Conservation (phyloP, 1,140 invertebrate genomes). For the Parasteatoda tepidariorum region DNA sequence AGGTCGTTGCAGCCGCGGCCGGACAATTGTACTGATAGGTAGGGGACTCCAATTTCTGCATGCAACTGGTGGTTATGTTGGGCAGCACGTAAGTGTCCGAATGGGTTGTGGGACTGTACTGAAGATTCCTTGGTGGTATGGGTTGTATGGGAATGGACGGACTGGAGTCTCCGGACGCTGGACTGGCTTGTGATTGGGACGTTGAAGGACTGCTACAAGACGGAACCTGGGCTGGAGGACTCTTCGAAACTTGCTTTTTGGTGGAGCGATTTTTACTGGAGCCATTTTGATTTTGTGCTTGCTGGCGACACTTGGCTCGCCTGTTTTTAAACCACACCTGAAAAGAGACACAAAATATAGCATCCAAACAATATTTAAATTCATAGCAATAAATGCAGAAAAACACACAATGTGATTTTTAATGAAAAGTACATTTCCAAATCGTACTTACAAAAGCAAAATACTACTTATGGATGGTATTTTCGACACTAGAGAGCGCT, state of each 20-base stretch:
- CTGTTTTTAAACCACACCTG: slow-evolving; percentile 99
- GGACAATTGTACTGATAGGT: slow-evolving; percentile 42
- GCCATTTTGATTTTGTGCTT: slow-evolving; percentile 68
- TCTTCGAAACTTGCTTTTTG: slow-evolving; percentile 63
- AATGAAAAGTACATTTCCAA: too few relatives aligned
- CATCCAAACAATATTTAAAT: too few relatives aligned
- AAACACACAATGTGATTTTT: too few relatives aligned
- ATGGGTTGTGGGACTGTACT: slow-evolving; percentile 25
- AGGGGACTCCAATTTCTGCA: slow-evolving; percentile 22
- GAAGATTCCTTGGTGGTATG: neutral
- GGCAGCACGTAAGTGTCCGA: slow-evolving; percentile 19
- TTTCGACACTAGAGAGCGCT: too few relatives aligned
- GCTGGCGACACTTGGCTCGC: slow-evolving; percentile 88
- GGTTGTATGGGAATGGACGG: neutral
- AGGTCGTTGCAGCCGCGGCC: neutral
- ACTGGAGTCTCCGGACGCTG: slow-evolving; percentile 44
- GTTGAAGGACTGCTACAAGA: slow-evolving; percentile 43
- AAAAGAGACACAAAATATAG: too few relatives aligned
- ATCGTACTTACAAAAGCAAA: too few relatives aligned
- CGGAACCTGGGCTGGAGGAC: slow-evolving; percentile 53
- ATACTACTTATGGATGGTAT: too few relatives aligned
- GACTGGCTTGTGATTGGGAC: slow-evolving; percentile 46
- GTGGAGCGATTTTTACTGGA: slow-evolving; percentile 48
- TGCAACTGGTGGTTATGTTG: slow-evolving; percentile 16
- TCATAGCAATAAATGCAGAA: too few relatives aligned